Conservation (phyloP, 2,888 invertebrate genomes). For the Platycheirus rosarum region DNA sequence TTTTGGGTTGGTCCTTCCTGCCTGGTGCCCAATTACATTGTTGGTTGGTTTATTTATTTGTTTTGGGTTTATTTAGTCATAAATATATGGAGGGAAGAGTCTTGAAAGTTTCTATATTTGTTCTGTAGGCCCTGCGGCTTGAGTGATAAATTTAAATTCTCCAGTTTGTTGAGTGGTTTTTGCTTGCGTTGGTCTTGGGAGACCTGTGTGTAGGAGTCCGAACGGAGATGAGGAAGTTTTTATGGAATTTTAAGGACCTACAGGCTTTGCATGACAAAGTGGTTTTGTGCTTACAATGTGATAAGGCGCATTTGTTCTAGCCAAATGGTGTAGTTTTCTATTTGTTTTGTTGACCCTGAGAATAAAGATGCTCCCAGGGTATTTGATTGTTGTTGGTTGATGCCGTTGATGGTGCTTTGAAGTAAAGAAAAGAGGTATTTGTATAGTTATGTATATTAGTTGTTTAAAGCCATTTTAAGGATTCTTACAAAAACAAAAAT, state of each 20-base stretch:
- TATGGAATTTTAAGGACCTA: conserved; percentile 26
- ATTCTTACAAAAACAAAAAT: too few relatives aligned
- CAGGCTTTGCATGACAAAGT: conserved; percentile 22
- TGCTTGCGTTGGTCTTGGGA: not conserved
- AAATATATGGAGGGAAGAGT: conserved; percentile 41
- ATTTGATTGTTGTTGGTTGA: too few relatives aligned
- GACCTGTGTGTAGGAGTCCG: conserved; percentile 40
- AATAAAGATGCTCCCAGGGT: conserved; percentile 28
- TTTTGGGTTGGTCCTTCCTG: conserved; percentile 46
- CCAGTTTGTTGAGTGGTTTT: conserved; percentile 46
- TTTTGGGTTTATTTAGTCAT: conserved; percentile 17
- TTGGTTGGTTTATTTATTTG: conserved; percentile 50
- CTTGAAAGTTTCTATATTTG: conserved; percentile 49
- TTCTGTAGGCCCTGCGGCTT: conserved; percentile 31
- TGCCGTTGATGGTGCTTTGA: too few relatives aligned
- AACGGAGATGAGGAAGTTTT: conserved; percentile 34
- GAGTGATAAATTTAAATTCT: conserved; percentile 58
- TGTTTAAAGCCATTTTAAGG: too few relatives aligned
- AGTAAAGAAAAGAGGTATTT: too few relatives aligned
- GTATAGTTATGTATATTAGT: too few relatives aligned
- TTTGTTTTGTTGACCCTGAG: conserved; percentile 15
- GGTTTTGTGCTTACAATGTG: conserved; percentile 29
- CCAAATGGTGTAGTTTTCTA: conserved; percentile 1
- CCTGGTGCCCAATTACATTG: conserved; percentile 51
- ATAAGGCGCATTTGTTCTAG: conserved; percentile 27